A percentile compares a stretch with the other conserved stretches of the same genome.
These are phyloP conservation scores for Phymastichus coffea DNA, from an alignment of 1,140 invertebrate genomes.

Conservation along the genomic window DNA sequence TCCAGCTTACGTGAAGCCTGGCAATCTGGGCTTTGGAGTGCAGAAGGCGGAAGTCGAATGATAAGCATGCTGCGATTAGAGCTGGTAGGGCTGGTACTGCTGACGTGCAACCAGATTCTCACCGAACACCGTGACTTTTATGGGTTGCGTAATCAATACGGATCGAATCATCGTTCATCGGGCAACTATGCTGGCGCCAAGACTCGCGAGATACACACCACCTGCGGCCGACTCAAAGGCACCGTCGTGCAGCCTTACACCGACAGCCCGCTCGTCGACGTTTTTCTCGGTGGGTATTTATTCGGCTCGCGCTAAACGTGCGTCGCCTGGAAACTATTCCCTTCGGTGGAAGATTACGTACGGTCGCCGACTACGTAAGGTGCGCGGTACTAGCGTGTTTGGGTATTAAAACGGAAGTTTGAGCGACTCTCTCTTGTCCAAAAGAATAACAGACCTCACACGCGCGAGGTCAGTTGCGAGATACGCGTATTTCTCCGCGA, in stretches of 20 bases:
- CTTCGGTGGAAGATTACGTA: too few relatives aligned
- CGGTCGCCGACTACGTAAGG: too few relatives aligned
- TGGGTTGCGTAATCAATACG: conserved; percentile 39
- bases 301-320: too few relatives aligned
- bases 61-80: conserved; percentile 47
- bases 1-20: too few relatives aligned
- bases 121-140: conserved; percentile 44
- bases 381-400: too few relatives aligned
- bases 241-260: conserved; percentile 41
- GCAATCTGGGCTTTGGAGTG: too few relatives aligned
- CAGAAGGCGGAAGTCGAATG: conserved; percentile 30
- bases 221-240: conserved; percentile 49
- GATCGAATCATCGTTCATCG: conserved; percentile 23
- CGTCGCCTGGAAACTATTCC: too few relatives aligned
- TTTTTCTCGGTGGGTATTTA: conserved; percentile 47
- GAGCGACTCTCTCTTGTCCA: too few relatives aligned
- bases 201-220: conserved; percentile 47
- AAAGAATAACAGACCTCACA: too few relatives aligned
- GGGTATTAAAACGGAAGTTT: too few relatives aligned
- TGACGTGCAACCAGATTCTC: conserved; percentile 46
- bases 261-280: conserved; percentile 47
- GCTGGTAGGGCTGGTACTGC: conserved; percentile 41
- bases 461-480: too few relatives aligned
- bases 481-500: too few relatives aligned
- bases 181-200: conserved; percentile 21